Conservation (phyloP, 2,888 invertebrate species). For the Lycia hirtaria region DNA sequence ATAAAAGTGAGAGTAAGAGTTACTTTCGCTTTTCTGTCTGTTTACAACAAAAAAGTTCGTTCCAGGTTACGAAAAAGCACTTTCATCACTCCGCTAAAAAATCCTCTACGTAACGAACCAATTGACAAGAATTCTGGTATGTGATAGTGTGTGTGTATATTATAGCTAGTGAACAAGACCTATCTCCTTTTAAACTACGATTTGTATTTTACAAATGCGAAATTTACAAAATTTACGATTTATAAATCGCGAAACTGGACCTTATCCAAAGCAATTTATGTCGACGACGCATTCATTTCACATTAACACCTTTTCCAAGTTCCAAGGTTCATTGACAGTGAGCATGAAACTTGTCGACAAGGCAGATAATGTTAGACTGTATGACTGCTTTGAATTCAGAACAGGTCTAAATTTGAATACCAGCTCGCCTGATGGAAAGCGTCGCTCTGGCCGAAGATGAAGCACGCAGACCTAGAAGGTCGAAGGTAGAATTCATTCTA, state of each 20-base stretch:
- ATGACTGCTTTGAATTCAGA: neutral
- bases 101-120: too few relatives aligned
- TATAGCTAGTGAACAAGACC: neutral
- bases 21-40: too few relatives aligned
- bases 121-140: neutral
- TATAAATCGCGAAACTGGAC: conserved; percentile 12
- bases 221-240: conserved; percentile 3
- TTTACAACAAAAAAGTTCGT: too few relatives aligned
- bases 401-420: too few relatives aligned
- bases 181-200: neutral
- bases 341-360: conserved; percentile 2
- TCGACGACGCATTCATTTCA: conserved; percentile 8
- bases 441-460: too few relatives aligned
- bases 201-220: neutral
- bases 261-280: conserved; percentile 13
- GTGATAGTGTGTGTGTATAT: too few relatives aligned
- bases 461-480: too few relatives aligned
- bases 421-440: too few relatives aligned
- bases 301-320: neutral
- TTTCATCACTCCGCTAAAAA: too few relatives aligned
- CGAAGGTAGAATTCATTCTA: too few relatives aligned
- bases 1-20: too few relatives aligned
- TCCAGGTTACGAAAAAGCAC: too few relatives aligned
- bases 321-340: conserved; percentile 11
- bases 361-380: neutral